phyloP scores from a whole-genome alignment of 2,888 invertebrate species.

The Acrocera orbiculus region DNA sequence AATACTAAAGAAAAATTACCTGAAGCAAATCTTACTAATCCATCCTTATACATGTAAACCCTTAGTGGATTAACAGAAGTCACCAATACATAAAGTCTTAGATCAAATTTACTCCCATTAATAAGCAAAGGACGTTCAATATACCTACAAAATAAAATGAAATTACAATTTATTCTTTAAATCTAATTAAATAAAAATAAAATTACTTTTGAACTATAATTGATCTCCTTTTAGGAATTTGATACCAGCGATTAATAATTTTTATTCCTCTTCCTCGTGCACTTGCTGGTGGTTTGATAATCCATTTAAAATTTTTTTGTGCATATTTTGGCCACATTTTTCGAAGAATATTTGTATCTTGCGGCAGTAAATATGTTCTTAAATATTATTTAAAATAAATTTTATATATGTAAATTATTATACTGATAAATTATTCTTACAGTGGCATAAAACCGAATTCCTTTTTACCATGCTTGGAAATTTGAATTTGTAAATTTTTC shows the following conservation, averaged over 20 bases:
- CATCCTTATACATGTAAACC: conserved; percentile 89
- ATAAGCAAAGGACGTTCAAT: conserved; percentile 71
- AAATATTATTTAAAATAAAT: conserved; percentile 3
- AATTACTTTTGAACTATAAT: conserved; percentile 68
- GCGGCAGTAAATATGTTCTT: conserved; percentile 78
- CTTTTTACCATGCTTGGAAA: conserved; percentile 34
- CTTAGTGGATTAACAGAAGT: conserved; percentile 88
- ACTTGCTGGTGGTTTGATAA: conserved; percentile 94
- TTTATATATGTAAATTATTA: too few relatives aligned
- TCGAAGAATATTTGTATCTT: conserved; percentile 63
- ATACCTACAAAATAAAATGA: conserved; percentile 32
- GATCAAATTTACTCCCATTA: conserved; percentile 92
- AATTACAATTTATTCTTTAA: background rate
- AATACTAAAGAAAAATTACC: too few relatives aligned
- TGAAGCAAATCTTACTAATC: conserved; percentile 89
- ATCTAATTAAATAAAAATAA: background rate
- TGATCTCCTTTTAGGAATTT: conserved; percentile 79
- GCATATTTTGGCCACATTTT: conserved; percentile 71
- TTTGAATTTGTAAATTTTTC: conserved; percentile 53
- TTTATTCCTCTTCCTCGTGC: conserved; percentile 92
- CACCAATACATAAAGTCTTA: conserved; percentile 86
- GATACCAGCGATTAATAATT: conserved; percentile 84
- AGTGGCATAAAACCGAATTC: conserved; percentile 84
- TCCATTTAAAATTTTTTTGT: conserved; percentile 72
- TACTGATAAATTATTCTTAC: conserved; percentile 12